Evolutionary conservation across 2,888 invertebrate species (phyloP).

Genomic region (Eubasilissa splendida): DNA sequence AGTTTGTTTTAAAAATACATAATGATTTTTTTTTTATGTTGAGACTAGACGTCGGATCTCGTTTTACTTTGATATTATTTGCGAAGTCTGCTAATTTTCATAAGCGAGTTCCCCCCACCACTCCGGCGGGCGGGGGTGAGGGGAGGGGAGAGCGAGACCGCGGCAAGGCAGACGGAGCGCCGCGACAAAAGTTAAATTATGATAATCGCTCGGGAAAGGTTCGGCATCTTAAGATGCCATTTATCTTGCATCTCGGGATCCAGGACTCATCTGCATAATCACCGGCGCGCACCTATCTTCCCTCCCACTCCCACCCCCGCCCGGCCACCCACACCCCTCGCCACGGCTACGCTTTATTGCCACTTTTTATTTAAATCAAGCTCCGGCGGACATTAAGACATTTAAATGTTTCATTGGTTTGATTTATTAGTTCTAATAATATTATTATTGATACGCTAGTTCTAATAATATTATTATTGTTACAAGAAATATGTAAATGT

Average conservation of each 20-base stretch:
- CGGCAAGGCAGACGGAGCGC: constrained; percentile 45
- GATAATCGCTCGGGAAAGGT: constrained; percentile 55
- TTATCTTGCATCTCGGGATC: constrained; percentile 56
- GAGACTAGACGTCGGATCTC: not conserved
- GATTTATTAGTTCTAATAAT: constrained; percentile 3
- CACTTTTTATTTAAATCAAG: constrained; percentile 29
- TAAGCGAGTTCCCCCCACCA: constrained; percentile 21
- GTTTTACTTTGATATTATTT: constrained; percentile 3
- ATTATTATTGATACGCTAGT: too few relatives aligned
- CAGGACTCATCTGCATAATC: constrained; percentile 58
- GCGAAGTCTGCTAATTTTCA: constrained; percentile 33
- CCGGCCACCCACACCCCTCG: not conserved
- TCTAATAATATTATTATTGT: too few relatives aligned
- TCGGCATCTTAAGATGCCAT: constrained; percentile 58
- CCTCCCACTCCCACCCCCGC: not conserved
- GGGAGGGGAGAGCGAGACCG: not conserved
- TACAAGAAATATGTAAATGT: too few relatives aligned
- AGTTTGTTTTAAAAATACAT: too few relatives aligned
- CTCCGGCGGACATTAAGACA: constrained; percentile 8
- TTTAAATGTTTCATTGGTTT: constrained; percentile 12
- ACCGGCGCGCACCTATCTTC: constrained; percentile 42
- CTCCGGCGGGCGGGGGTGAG: not conserved
- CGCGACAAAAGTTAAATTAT: constrained; percentile 58
- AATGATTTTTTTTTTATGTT: not conserved
- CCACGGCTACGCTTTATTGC: not conserved